A percentile compares a stretch with the other conserved stretches of the same genome.
These are phyloP conservation scores for Dendrophyllia cribrosa DNA, from an alignment of 64 coral and sea anemone genomes.

Conservation along the genomic window DNA sequence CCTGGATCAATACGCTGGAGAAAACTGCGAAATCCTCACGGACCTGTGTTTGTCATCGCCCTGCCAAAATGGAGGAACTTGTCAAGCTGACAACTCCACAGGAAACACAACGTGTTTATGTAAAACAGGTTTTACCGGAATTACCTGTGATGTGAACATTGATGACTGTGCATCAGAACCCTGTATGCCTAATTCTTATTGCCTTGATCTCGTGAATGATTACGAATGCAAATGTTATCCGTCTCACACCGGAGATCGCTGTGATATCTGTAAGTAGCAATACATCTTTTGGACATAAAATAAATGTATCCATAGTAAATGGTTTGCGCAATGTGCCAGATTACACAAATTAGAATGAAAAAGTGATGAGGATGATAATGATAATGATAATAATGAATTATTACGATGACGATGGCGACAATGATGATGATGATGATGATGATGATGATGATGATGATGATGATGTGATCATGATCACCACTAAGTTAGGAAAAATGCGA, in stretches of 20 bases:
- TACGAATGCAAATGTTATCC: slow-evolving; percentile 61
- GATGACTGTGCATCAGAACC: slow-evolving; percentile 63
- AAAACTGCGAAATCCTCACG: slow-evolving; percentile 3
- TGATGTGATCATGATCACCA: too few relatives aligned
- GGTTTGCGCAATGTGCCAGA: too few relatives aligned
- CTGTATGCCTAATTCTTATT: slow-evolving; percentile 50
- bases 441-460: too few relatives aligned
- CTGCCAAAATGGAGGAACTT: slow-evolving; percentile 52
- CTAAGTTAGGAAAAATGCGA: too few relatives aligned
- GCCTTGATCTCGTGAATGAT: slow-evolving; percentile 34
- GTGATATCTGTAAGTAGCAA: slow-evolving; percentile 53
- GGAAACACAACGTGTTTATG: slow-evolving; percentile 38
- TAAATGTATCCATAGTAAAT: too few relatives aligned
- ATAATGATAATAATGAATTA: too few relatives aligned
- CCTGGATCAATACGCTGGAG: background rate
- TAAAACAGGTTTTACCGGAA: slow-evolving; percentile 41
- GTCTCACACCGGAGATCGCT: slow-evolving; percentile 69
- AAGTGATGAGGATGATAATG: too few relatives aligned
- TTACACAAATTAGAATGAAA: too few relatives aligned
- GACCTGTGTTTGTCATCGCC: slow-evolving; percentile 1
- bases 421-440: too few relatives aligned
- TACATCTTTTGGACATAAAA: background rate
- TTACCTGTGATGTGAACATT: slow-evolving; percentile 43
- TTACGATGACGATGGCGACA: too few relatives aligned
- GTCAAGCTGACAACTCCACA: slow-evolving; percentile 21